Percentiles rank a stretch among this genome's conserved stretches.
phyloP scores from a whole-genome alignment of 2,888 invertebrate genomes.

The Pegoplata infirma region DNA sequence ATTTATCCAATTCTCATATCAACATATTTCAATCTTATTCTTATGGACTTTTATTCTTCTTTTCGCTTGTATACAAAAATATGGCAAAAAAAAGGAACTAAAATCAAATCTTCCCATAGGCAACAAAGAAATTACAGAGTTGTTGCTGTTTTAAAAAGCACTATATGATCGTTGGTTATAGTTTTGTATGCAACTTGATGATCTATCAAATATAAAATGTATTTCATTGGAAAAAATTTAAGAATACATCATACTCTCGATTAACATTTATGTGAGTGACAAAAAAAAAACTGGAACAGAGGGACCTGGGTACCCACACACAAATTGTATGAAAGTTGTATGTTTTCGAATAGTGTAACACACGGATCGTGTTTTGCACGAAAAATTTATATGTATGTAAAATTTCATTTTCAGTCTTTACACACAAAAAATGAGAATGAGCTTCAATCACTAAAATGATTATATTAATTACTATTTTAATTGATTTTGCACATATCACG shows the following conservation, averaged over 20 bases:
- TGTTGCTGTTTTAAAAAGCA: not conserved
- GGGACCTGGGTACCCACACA: too few relatives aligned
- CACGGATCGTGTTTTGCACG: too few relatives aligned
- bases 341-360: too few relatives aligned
- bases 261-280: too few relatives aligned
- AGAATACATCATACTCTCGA: too few relatives aligned
- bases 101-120: slow-evolving; percentile 18
- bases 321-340: too few relatives aligned
- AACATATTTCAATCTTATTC: slow-evolving; percentile 34
- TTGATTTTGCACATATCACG: too few relatives aligned
- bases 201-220: slow-evolving; percentile 21
- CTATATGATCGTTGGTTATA: not conserved
- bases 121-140: slow-evolving; percentile 20
- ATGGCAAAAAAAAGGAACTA: not conserved
- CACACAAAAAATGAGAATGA: too few relatives aligned
- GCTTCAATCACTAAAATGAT: too few relatives aligned
- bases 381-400: too few relatives aligned
- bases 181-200: slow-evolving; percentile 4
- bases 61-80: not conserved
- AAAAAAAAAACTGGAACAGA: not conserved
- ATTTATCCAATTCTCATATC: slow-evolving; percentile 46
- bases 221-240: not conserved
- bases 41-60: slow-evolving; percentile 6
- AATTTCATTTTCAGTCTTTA: too few relatives aligned
- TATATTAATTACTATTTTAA: too few relatives aligned